Base-by-base conservation (phyloP, 2,113 vertebrate species). In the Oreochromis spilurus region DNA sequence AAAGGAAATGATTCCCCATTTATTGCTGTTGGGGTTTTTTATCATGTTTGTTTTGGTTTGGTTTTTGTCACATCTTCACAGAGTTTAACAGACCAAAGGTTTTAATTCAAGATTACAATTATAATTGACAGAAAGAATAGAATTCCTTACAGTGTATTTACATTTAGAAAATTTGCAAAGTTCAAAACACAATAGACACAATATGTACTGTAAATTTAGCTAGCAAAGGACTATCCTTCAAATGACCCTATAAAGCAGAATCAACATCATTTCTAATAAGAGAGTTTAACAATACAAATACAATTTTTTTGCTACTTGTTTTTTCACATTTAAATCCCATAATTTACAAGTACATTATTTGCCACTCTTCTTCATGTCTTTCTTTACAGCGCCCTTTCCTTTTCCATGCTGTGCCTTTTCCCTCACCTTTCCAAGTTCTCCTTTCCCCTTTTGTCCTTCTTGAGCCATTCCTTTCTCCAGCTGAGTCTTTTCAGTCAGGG, bases 401-500 rank as follows among this genome's bases (percentile, higher is more conserved):
- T 92, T 94, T n/a, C 91, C 87, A 26, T 93, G 87, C 7, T 85
- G 84, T 48, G 78, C 62, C 60, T 91, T 90, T 53, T 87, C 88
- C 62, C 6, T 83, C 36, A 21, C 92, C 17, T 87, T 92, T 34
- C 67, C 89, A 43, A 38, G 34, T 40, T 89, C 80, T 9, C 77
- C 89, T 85, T 87, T 93, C 1, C 9, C 14, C 67, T 87, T 91
- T 19, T 84, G 92, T 55, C 81, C 82, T 55, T 81, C 93, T 82
- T 84, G 83, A 90, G 29, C 29, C 45, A 34, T 60, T 36, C 13
- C 87, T 77, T 87, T 94, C 58, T 94, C 95, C 8, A 93, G 81
- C 16, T 96, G 95, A 43, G 95, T 89, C 79, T 88, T 95, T 86
- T 97, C 95, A 84, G 93, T 96, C 77, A 94, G 83, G 55, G 93